phyloP scores from a whole-genome alignment of 1,140 invertebrate species.

The Littorina saxatilis region DNA sequence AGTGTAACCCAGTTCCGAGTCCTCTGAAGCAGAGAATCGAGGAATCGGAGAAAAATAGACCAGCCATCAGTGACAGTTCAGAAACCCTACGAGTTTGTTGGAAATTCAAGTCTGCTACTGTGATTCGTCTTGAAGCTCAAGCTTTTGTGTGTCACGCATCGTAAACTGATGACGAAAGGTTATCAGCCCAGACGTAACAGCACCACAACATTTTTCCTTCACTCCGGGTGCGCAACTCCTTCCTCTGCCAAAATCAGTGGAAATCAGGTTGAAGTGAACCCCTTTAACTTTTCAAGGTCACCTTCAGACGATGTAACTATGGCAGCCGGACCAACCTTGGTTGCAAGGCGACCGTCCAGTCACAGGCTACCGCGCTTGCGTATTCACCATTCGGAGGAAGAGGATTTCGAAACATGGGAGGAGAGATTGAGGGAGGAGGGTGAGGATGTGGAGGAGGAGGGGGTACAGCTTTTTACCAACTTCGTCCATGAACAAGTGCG shows the following conservation, averaged over 20 bases:
- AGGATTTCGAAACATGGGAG: not conserved
- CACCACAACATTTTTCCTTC: too few species aligned
- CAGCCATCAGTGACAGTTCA: too few species aligned
- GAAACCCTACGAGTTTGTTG: too few species aligned
- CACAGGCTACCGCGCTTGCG: slow-evolving; percentile 12
- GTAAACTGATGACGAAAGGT: too few species aligned
- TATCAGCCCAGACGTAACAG: too few species aligned
- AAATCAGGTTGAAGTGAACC: not conserved
- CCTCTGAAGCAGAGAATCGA: too few species aligned
- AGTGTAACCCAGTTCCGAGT: too few species aligned
- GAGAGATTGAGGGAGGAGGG: slow-evolving; percentile 9
- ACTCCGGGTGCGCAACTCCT: not conserved
- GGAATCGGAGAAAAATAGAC: too few species aligned
- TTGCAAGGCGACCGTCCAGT: slow-evolving; percentile 14
- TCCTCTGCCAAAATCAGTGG: not conserved
- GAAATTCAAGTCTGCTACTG: too few species aligned
- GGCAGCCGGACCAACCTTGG: slow-evolving; percentile 13
- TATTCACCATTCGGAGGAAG: not conserved
- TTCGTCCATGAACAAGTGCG: slow-evolving; percentile 13
- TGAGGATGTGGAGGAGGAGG: slow-evolving; percentile 24
- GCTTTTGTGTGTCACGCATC: too few species aligned
- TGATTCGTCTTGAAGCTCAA: too few species aligned
- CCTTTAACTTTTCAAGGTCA: not conserved
- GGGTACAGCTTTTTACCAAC: slow-evolving; percentile 13
- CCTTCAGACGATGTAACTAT: slow-evolving; percentile 13